Conservation (phyloP, 2,797 vertebrate genomes). For the Chloroceryle inda region DNA sequence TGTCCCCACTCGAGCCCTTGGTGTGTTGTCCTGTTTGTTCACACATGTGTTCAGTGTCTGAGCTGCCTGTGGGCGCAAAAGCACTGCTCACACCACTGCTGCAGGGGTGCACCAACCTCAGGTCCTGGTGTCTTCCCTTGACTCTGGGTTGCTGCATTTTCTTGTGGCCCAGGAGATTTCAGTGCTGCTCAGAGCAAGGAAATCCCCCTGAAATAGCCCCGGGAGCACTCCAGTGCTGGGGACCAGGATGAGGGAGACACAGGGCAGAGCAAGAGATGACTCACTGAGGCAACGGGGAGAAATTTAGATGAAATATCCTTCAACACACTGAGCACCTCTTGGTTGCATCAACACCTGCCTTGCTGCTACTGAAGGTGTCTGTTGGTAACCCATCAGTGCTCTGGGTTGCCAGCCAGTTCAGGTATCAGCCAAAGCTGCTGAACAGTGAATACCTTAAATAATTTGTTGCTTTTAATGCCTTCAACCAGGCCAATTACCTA, state of each 20-base stretch:
- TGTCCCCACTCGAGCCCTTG: not conserved
- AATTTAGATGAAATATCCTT: conserved; percentile 16
- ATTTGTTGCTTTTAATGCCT: conserved; percentile 35
- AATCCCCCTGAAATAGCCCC: not conserved
- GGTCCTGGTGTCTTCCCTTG: not conserved
- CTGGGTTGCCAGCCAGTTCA: not conserved
- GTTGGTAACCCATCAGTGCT: conserved; percentile 18
- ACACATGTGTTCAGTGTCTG: rapidly evolving
- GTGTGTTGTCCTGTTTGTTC: not conserved
- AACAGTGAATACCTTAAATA: conserved; percentile 38
- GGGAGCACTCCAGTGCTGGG: not conserved
- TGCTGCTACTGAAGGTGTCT: conserved; percentile 13
- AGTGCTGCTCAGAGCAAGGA: rapidly evolving
- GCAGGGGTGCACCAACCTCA: rapidly evolving
- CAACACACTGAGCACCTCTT: conserved; percentile 23
- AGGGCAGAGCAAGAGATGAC: not conserved
- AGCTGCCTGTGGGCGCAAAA: not conserved
- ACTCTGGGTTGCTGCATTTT: not conserved
- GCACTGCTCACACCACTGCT: rapidly evolving
- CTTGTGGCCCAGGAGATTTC: not conserved
- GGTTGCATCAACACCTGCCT: conserved; percentile 47
- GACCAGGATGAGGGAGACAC: not conserved
- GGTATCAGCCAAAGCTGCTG: conserved; percentile 40
- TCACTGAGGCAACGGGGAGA: not conserved
- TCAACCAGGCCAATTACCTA: conserved; percentile 63